Percentiles rank a stretch among this genome's conserved stretches.
phyloP scores from a whole-genome alignment of 2,113 vertebrate genomes.

The Scolopax mira region DNA sequence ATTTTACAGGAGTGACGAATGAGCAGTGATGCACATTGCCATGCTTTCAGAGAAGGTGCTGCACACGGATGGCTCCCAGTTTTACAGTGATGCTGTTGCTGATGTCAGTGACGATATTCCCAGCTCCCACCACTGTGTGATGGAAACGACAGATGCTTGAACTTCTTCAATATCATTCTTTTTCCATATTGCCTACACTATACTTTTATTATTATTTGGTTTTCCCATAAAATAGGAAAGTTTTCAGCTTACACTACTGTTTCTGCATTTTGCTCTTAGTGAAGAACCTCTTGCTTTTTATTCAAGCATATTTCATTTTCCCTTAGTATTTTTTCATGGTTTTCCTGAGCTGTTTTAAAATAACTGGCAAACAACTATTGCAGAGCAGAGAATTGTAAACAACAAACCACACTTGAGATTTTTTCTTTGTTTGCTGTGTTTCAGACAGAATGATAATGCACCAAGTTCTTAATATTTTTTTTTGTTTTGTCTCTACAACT shows the following conservation, averaged over 20 bases:
- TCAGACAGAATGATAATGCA: not conserved
- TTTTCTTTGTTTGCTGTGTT: not conserved
- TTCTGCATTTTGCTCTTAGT: not conserved
- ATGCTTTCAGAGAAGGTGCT: not conserved
- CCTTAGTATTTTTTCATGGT: not conserved
- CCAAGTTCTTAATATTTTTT: not conserved
- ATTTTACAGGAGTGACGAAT: not conserved
- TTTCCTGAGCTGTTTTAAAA: not conserved
- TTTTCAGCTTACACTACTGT: not conserved
- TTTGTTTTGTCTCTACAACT: not conserved
- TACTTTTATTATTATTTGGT: not conserved
- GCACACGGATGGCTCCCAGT: not conserved
- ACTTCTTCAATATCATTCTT: not conserved
- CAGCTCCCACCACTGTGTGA: not conserved
- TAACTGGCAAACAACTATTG: not conserved
- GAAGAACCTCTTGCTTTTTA: not conserved
- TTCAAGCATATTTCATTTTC: not conserved
- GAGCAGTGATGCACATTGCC: not conserved
- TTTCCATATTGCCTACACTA: not conserved
- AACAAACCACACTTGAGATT: not conserved
- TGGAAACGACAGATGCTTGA: not conserved
- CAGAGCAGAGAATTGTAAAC: not conserved
- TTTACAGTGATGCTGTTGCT: not conserved
- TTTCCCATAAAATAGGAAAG: not conserved
- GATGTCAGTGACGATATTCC: not conserved